A percentile compares a stretch with the other conserved stretches of the same genome.
Conservation (phyloP, 2,888 invertebrate species). For the Hylaea fasciaria region DNA sequence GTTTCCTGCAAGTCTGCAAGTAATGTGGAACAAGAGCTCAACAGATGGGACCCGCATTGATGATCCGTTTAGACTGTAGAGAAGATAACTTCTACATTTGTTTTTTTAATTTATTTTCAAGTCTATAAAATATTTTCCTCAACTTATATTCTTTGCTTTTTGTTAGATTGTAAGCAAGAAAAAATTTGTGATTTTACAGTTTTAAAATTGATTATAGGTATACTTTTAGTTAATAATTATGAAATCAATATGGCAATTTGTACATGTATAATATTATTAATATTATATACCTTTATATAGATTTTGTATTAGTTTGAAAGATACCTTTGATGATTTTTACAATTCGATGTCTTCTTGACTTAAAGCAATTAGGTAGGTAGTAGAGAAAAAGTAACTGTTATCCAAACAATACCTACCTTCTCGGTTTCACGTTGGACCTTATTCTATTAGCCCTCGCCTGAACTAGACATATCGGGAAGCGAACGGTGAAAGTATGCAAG, state of each 20-base stretch:
- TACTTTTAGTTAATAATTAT: too few relatives aligned
- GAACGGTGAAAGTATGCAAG: constrained; percentile 80
- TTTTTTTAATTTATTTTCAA: neutral
- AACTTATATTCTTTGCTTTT: too few relatives aligned
- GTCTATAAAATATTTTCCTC: neutral
- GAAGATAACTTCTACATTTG: neutral
- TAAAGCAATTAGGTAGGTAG: neutral
- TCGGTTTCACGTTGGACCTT: neutral
- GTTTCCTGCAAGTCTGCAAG: constrained; percentile 49
- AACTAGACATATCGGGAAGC: constrained; percentile 65
- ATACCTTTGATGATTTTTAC: too few relatives aligned
- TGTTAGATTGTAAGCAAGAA: too few relatives aligned
- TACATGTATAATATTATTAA: too few relatives aligned
- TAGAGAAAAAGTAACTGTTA: neutral
- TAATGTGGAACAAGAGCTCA: constrained; percentile 65
- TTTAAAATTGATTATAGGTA: too few relatives aligned
- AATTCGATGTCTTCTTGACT: too few relatives aligned
- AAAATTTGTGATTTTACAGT: too few relatives aligned
- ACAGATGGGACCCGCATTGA: constrained; percentile 59
- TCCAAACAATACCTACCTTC: neutral
- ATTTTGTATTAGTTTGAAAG: too few relatives aligned
- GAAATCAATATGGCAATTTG: too few relatives aligned
- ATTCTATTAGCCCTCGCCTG: constrained; percentile 45
- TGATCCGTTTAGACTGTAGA: constrained; percentile 53
- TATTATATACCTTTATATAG: too few relatives aligned